Conservation (phyloP, 2,113 vertebrate species). For the Fregata magnificens region DNA sequence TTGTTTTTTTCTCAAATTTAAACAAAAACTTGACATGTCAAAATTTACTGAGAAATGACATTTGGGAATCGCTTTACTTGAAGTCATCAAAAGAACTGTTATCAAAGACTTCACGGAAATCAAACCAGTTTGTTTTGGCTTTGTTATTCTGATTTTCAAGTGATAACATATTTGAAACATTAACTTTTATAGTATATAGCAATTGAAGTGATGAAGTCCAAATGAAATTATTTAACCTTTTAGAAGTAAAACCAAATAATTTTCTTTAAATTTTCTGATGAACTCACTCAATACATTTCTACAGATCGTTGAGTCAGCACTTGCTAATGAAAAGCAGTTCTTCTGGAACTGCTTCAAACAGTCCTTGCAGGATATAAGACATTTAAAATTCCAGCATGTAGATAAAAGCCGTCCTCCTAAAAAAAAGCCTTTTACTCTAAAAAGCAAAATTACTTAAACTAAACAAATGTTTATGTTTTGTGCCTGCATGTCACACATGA, state of each 20-base stretch:
- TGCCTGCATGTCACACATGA: constrained; percentile 52
- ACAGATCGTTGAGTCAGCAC: constrained; percentile 43
- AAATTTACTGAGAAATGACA: not conserved
- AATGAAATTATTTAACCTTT: constrained; percentile 41
- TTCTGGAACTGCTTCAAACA: constrained; percentile 63
- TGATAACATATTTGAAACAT: constrained; percentile 1
- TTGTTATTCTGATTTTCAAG: not conserved
- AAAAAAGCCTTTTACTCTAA: not conserved
- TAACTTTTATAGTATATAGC: not conserved
- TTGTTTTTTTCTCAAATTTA: not conserved
- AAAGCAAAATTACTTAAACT: constrained; percentile 12
- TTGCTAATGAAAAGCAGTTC: constrained; percentile 58
- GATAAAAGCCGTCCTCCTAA: constrained; percentile 22
- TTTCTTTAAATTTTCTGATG: not conserved
- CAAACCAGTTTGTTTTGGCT: not conserved
- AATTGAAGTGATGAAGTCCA: not conserved
- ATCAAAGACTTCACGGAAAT: not conserved
- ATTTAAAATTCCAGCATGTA: constrained; percentile 42
- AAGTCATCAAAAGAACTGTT: not conserved
- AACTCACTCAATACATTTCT: constrained; percentile 16
- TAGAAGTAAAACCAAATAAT: constrained; percentile 26
- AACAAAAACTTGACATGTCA: not conserved
- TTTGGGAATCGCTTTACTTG: not conserved
- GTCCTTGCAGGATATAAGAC: constrained; percentile 21
- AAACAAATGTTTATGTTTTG: constrained; percentile 67